Conservation (phyloP, 2,888 invertebrate genomes). For the Osmoderma eremita region DNA sequence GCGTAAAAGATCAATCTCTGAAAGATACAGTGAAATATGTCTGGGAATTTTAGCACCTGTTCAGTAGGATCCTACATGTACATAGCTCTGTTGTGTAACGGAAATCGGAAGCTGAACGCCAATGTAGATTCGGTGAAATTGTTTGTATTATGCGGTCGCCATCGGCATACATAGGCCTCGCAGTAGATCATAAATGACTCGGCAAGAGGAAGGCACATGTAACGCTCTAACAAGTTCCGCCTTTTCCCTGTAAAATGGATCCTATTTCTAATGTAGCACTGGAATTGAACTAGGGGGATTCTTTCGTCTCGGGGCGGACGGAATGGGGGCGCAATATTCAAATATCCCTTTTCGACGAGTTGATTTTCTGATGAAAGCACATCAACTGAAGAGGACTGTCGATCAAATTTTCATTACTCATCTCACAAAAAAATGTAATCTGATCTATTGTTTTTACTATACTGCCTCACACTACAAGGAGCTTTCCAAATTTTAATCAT, state of each 20-base stretch:
- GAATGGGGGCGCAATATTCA: too few species aligned
- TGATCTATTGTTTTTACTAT: too few species aligned
- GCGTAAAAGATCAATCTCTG: too few species aligned
- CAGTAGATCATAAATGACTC: conserved; percentile 29
- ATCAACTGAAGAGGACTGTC: too few species aligned
- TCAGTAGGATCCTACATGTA: neutral
- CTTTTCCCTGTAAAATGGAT: conserved; percentile 50
- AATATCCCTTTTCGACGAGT: too few species aligned
- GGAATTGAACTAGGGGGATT: conserved; percentile 29
- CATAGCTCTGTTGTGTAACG: too few species aligned
- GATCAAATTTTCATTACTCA: too few species aligned
- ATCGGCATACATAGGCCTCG: conserved; percentile 11
- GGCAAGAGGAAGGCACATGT: conserved; percentile 42
- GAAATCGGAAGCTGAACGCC: neutral
- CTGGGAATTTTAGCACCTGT: conserved; percentile 14
- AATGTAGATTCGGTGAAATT: neutral
- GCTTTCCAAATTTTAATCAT: too few species aligned
- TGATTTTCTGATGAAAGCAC: too few species aligned
- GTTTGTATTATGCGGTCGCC: conserved; percentile 22
- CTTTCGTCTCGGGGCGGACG: conserved; percentile 6
- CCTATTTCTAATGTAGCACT: conserved; percentile 32
- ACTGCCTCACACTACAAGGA: too few species aligned
- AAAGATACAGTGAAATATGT: neutral
- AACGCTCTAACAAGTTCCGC: conserved; percentile 51
- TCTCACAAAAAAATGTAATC: too few species aligned